Conservation (phyloP, 2,888 invertebrate genomes). For the Bedellia somnulentella region DNA sequence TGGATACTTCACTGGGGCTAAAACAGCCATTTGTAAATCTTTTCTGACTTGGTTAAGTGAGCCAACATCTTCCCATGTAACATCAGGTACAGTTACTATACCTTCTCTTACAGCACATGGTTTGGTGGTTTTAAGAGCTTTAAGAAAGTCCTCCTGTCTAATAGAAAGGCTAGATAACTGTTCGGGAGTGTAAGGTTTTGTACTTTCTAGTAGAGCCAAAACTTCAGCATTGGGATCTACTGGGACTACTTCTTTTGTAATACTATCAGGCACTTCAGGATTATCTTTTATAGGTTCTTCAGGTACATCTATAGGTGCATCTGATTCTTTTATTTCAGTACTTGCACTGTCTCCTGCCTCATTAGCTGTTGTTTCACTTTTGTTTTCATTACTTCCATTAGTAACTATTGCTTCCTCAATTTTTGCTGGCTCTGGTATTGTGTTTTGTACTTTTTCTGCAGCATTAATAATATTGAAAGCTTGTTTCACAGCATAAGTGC, state of each 20-base stretch:
- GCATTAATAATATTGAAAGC: slow-evolving; percentile 36
- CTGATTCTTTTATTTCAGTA: slow-evolving; percentile 11
- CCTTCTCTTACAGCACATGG: slow-evolving; percentile 96
- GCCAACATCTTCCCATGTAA: slow-evolving; percentile 96
- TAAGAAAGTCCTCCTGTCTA: slow-evolving; percentile 73
- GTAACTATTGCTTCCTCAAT: slow-evolving; percentile 22
- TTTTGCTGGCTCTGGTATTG: background rate
- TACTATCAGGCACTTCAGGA: slow-evolving; percentile 3
- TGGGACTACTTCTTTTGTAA: slow-evolving; percentile 15
- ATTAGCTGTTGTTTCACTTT: slow-evolving; percentile 14
- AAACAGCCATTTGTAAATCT: slow-evolving; percentile 86
- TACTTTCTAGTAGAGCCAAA: slow-evolving; percentile 67
- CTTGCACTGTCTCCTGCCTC: slow-evolving; percentile 15
- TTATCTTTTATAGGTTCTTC: slow-evolving; percentile 16
- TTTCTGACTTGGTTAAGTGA: slow-evolving; percentile 85
- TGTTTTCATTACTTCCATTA: slow-evolving; percentile 38
- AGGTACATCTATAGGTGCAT: slow-evolving; percentile 13
- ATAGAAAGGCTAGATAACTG: slow-evolving; percentile 69
- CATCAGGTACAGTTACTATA: slow-evolving; percentile 95
- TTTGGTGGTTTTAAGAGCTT: slow-evolving; percentile 79
- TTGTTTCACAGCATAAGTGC: slow-evolving; percentile 80
- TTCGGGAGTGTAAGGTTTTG: slow-evolving; percentile 62
- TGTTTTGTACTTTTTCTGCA: slow-evolving; percentile 9
- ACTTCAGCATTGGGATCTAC: slow-evolving; percentile 48
- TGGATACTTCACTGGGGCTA: slow-evolving; percentile 89